Percentiles rank a stretch among this genome's conserved stretches.
Conservation (phyloP, 2,797 vertebrate genomes). For the Typhlichthys eigenmanni region DNA sequence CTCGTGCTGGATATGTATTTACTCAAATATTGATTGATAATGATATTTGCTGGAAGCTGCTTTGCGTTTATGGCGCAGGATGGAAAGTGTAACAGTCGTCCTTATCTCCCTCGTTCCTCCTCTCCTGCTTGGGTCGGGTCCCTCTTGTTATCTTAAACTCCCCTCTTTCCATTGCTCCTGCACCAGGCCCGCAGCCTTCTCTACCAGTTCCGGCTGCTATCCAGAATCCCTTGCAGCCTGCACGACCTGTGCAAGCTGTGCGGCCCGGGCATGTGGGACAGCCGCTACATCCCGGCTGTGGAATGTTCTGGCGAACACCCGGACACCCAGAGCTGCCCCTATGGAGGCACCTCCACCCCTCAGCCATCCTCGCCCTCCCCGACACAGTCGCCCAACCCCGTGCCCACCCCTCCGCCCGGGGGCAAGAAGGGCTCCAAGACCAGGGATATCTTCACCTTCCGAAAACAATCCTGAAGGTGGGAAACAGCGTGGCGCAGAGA, state of each 20-base stretch:
- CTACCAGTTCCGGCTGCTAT: conserved; percentile 94
- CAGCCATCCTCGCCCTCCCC: conserved; percentile 72
- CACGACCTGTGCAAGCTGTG: conserved; percentile 95
- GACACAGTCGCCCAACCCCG: conserved; percentile 57
- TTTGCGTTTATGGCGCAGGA: conserved; percentile 19
- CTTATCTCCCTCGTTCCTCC: background rate
- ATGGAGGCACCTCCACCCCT: conserved; percentile 83
- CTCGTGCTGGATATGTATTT: conserved; percentile 36
- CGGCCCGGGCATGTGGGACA: conserved; percentile 98
- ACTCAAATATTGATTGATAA: conserved; percentile 26
- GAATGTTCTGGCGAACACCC: conserved; percentile 93
- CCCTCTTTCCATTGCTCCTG: conserved; percentile 11
- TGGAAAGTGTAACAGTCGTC: background rate
- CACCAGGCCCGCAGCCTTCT: conserved; percentile 92
- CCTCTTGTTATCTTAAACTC: background rate
- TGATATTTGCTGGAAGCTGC: conserved; percentile 9
- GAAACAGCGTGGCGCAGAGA: conserved; percentile 3
- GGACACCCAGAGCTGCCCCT: conserved; percentile 90
- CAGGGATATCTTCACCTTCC: conserved; percentile 88
- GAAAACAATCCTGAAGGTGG: conserved; percentile 83
- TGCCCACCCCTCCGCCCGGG: conserved; percentile 62
- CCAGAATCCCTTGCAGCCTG: conserved; percentile 94
- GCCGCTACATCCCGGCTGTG: conserved; percentile 93
- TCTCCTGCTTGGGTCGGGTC: conserved; percentile 60
- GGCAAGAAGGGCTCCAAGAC: conserved; percentile 82